Conservation (phyloP, 2,797 vertebrate genomes). For the Amazona finschi region DNA sequence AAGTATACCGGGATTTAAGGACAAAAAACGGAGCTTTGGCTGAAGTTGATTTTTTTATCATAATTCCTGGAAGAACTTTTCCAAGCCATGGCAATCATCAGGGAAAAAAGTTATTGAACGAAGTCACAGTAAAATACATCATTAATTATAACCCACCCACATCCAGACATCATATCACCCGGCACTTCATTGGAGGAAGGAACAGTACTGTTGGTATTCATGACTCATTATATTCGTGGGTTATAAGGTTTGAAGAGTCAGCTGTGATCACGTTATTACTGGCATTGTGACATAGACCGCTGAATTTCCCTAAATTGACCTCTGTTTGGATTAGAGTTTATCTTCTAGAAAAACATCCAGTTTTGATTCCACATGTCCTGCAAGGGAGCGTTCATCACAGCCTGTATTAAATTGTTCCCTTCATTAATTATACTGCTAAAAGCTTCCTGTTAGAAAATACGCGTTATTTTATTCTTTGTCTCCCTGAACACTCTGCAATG, state of each 20-base stretch:
- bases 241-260: conserved; percentile 10
- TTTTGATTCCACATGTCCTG: conserved; percentile 16
- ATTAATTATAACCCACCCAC: conserved; percentile 15
- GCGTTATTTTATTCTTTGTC: not conserved
- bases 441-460: not conserved
- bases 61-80: not conserved
- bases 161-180: not conserved
- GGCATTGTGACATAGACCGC: not conserved
- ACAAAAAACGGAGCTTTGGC: not conserved
- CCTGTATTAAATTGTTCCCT: not conserved
- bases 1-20: not conserved
- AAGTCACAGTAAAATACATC: not conserved
- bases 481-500: not conserved
- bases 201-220: not conserved
- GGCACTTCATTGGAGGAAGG: conserved; percentile 23
- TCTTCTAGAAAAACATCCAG: conserved; percentile 38
- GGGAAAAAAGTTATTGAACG: not conserved
- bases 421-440: not conserved
- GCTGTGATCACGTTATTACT: not conserved
- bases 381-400: not conserved
- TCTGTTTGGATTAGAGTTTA: conserved; percentile 39
- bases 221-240: conserved; percentile 9
- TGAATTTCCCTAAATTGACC: not conserved
- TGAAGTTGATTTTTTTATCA: not conserved
- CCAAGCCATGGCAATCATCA: not conserved